These are phyloP conservation scores for Drosophila pseudotalamancana DNA, from an alignment of 2,888 invertebrate genomes.

Conservation along the genomic window DNA sequence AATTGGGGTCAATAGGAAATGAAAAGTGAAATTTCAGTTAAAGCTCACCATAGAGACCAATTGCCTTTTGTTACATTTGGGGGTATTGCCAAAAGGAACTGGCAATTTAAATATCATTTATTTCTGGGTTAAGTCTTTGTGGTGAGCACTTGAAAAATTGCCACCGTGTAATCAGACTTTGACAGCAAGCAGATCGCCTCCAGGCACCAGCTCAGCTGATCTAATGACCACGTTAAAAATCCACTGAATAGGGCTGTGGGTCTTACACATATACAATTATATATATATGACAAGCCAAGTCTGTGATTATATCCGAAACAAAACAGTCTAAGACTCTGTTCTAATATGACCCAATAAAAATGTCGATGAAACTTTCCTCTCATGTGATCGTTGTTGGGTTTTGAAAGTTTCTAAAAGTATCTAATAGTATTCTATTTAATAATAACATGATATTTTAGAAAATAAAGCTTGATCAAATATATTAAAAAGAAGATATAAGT, in stretches of 20 bases:
- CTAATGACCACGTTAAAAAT: constrained; percentile 38
- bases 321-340: background rate
- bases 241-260: constrained; percentile 30
- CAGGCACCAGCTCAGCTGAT: constrained; percentile 24
- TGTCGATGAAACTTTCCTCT: constrained; percentile 13
- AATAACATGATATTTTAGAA: background rate
- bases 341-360: background rate
- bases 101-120: constrained; percentile 80
- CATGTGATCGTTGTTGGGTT: background rate
- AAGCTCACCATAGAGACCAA: constrained; percentile 16
- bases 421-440: background rate
- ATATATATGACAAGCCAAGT: constrained; percentile 33
- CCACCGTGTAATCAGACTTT: constrained; percentile 76
- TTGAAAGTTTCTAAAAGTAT: too few species aligned
- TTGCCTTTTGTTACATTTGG: constrained; percentile 48
- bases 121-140: constrained; percentile 77
- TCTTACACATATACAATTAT: constrained; percentile 13
- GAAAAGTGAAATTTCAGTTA: constrained; percentile 80
- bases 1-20: constrained; percentile 81
- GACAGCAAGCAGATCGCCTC: constrained; percentile 53
- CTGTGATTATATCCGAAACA: constrained; percentile 10
- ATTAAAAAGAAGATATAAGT: too few species aligned
- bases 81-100: constrained; percentile 64
- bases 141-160: constrained; percentile 74
- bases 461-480: too few species aligned